These are phyloP conservation scores for Odontophorus gujanensis DNA, from an alignment of 2,113 vertebrate genomes.

Conservation along the genomic window DNA sequence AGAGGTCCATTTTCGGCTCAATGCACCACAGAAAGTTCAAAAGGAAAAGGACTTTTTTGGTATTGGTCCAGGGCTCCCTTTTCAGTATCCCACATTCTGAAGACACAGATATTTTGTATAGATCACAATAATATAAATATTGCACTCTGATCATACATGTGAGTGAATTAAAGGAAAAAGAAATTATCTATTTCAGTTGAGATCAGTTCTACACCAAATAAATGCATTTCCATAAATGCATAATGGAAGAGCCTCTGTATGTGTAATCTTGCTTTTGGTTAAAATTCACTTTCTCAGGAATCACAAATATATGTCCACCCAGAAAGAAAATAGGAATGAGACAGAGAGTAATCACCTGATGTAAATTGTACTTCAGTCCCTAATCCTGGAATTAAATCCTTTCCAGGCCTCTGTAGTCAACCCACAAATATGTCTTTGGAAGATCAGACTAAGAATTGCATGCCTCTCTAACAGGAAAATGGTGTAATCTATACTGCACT, in stretches of 20 bases:
- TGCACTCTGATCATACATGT: rapidly evolving
- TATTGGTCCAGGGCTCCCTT: background rate
- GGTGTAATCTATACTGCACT: background rate
- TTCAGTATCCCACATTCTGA: background rate
- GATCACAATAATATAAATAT: background rate
- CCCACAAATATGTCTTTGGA: background rate
- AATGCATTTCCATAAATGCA: background rate
- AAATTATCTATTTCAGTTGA: background rate
- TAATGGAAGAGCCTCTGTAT: background rate
- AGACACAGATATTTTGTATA: background rate
- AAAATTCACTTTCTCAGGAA: background rate
- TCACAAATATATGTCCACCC: background rate
- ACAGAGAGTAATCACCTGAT: background rate
- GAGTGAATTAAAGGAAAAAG: background rate
- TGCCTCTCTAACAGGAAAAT: background rate
- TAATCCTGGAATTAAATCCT: background rate
- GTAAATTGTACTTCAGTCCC: background rate
- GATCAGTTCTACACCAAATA: background rate
- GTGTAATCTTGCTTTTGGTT: background rate
- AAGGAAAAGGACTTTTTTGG: background rate
- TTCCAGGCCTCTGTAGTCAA: background rate
- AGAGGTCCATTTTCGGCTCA: background rate
- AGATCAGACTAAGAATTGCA: background rate
- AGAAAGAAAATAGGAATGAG: background rate
- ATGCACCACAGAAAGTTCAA: background rate